Evolutionary conservation across 2,888 invertebrate genomes (phyloP).

Genomic region (Chorisops tibialis): DNA sequence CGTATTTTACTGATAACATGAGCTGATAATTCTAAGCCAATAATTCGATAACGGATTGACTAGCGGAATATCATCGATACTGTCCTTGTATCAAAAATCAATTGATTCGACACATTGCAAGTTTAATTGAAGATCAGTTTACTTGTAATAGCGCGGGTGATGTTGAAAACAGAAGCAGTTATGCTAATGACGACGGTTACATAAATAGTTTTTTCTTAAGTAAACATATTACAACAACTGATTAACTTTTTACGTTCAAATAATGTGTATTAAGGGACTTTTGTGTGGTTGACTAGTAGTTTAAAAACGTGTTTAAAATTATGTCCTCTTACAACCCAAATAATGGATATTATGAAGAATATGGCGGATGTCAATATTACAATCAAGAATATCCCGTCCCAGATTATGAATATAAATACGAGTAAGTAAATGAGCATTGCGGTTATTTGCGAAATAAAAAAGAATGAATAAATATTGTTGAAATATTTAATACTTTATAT

Average conservation of each 20-base stretch:
- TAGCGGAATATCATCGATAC: slow-evolving; percentile 17
- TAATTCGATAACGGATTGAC: slow-evolving; percentile 15
- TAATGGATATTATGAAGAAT: slow-evolving; percentile 17
- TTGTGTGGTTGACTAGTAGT: neutral
- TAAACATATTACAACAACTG: too few relatives aligned
- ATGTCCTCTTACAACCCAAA: slow-evolving; percentile 8
- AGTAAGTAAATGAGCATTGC: slow-evolving; percentile 22
- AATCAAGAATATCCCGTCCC: slow-evolving; percentile 13
- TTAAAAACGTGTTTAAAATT: neutral
- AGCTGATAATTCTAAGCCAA: slow-evolving; percentile 15
- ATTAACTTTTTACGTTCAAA: too few relatives aligned
- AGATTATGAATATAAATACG: slow-evolving; percentile 26
- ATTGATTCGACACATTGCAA: slow-evolving; percentile 24
- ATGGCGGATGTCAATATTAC: slow-evolving; percentile 15
- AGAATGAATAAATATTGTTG: too few relatives aligned
- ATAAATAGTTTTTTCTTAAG: too few relatives aligned
- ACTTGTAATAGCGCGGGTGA: slow-evolving; percentile 9
- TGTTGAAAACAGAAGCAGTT: neutral
- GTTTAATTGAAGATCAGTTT: slow-evolving; percentile 21
- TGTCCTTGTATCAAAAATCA: slow-evolving; percentile 25
- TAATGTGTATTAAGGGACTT: too few relatives aligned
- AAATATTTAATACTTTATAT: too few relatives aligned
- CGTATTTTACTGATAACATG: slow-evolving; percentile 13
- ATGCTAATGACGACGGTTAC: neutral
- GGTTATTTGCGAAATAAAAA: too few relatives aligned